phyloP scores from a whole-genome alignment of 1,140 invertebrate genomes.

The Coptotermes formosanus region DNA sequence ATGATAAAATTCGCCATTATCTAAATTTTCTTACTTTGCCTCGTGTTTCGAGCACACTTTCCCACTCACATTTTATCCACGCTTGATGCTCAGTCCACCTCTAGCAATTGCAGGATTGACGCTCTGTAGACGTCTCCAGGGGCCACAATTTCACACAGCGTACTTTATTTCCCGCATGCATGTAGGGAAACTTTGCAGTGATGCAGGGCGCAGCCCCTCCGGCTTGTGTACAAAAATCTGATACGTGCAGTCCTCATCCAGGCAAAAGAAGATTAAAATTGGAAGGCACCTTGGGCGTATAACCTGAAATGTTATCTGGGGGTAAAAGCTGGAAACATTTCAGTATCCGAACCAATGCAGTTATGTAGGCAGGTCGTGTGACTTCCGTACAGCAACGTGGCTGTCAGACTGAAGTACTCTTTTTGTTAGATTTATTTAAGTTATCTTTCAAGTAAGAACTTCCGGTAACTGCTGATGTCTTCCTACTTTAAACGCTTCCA shows the following conservation, averaged over 20 bases:
- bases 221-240: neutral
- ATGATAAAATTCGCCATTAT: no score
- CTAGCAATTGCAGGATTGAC: neutral
- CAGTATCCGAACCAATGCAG: neutral
- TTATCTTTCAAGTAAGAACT: no score
- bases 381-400: neutral
- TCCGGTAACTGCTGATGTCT: no score
- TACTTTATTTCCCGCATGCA: neutral
- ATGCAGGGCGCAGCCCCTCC: neutral
- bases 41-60: no score
- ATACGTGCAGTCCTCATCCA: neutral
- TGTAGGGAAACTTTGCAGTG: neutral
- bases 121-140: neutral
- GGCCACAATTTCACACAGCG: neutral
- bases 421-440: no score
- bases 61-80: no score
- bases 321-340: neutral
- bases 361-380: neutral
- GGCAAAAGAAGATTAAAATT: slow-evolving; percentile 17
- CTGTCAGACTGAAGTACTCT: no score
- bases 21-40: no score
- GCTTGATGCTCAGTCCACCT: no score
- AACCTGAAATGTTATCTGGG: neutral
- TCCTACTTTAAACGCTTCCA: no score
- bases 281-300: neutral